Evolutionary conservation across 2,888 invertebrate species (phyloP).

Genomic region (Platynereis dumerilii): DNA sequence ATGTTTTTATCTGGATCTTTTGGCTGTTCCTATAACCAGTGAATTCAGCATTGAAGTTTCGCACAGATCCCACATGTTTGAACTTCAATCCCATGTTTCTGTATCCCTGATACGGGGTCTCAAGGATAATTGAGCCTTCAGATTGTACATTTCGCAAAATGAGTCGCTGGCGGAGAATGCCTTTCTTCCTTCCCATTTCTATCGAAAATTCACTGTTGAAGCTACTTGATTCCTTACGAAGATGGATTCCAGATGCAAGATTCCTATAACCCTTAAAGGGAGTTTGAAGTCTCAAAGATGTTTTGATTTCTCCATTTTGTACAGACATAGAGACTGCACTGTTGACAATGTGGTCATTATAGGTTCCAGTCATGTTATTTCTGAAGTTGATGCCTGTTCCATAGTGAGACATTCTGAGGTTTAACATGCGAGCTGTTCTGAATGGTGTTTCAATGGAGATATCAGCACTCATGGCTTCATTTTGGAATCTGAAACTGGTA

Average conservation of each 20-base stretch:
- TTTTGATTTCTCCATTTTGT: too few species aligned
- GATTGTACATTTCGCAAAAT: too few species aligned
- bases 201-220: too few species aligned
- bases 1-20: background rate
- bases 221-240: background rate
- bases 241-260: too few species aligned
- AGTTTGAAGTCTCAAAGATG: background rate
- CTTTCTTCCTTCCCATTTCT: too few species aligned
- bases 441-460: slow-evolving; percentile 3
- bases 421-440: background rate
- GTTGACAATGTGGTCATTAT: too few species aligned
- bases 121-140: background rate
- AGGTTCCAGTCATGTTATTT: background rate
- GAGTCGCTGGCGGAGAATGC: too few species aligned
- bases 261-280: background rate
- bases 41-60: background rate
- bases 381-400: background rate
- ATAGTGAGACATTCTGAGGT: background rate
- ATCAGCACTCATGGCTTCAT: background rate
- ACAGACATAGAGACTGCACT: too few species aligned
- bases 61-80: background rate
- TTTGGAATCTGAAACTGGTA: background rate
- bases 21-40: background rate
- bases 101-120: background rate
- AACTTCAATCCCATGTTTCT: background rate